phyloP scores from a whole-genome alignment of 1,140 invertebrate species.

The Chionoecetes opilio region DNA sequence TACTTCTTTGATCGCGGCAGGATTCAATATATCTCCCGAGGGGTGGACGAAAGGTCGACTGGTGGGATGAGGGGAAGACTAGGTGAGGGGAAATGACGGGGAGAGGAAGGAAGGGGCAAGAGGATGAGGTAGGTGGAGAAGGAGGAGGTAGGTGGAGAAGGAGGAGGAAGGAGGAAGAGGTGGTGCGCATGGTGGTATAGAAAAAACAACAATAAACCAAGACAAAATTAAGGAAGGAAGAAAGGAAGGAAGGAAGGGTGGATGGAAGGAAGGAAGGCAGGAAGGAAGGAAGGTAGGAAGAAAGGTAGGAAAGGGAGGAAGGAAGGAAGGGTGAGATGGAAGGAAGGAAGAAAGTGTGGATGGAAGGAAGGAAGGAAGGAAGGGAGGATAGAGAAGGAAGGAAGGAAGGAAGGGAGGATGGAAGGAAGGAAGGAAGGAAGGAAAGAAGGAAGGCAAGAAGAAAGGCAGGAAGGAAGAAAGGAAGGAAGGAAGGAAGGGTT shows the following conservation, averaged over 20 bases:
- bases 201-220: too few species aligned
- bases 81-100: not conserved
- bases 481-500: too few species aligned
- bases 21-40: not conserved
- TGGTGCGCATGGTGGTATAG: too few species aligned
- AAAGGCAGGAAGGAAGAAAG: not conserved
- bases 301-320: not conserved
- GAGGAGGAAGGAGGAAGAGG: too few species aligned
- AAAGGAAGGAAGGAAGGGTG: not conserved
- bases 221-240: too few species aligned
- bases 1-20: not conserved
- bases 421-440: not conserved
- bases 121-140: too few species aligned
- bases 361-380: not conserved
- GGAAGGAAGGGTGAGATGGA: not conserved
- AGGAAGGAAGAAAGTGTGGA: not conserved
- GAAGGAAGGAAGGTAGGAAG: not conserved
- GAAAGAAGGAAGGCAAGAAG: not conserved
- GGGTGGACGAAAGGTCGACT: too few species aligned
- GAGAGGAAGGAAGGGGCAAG: not conserved
- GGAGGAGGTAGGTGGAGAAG: too few species aligned
- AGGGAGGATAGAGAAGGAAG: not conserved
- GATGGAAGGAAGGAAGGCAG: not conserved
- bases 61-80: not conserved
- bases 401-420: not conserved